Conservation (phyloP, 2,797 vertebrate genomes). For the Myotis daubentonii region DNA sequence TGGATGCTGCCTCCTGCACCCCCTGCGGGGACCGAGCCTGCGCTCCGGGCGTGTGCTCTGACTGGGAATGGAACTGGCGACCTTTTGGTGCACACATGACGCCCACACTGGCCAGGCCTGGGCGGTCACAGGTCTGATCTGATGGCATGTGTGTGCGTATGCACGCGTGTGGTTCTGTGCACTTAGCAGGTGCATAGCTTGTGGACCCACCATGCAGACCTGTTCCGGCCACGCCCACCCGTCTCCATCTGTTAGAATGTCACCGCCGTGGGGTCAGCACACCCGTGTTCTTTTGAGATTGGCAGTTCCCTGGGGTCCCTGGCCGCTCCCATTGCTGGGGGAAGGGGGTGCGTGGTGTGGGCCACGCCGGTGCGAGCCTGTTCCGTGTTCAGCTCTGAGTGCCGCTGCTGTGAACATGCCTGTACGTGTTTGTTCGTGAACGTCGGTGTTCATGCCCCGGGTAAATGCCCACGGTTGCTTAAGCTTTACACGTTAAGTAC, state of each 20-base stretch:
- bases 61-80: too few species aligned
- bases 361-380: neutral
- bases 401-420: neutral
- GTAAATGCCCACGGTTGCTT: neutral
- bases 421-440: neutral
- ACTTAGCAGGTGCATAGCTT: neutral
- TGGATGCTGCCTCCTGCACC: neutral
- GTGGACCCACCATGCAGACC: neutral
- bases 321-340: neutral
- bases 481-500: too few species aligned
- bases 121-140: neutral
- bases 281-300: neutral
- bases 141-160: too few species aligned
- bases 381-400: neutral
- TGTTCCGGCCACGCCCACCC: neutral
- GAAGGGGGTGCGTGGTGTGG: neutral
- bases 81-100: too few species aligned
- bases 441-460: neutral
- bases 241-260: too few species aligned
- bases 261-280: neutral
- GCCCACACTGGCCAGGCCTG: neutral
- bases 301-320: rapidly evolving
- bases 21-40: too few species aligned
- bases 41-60: too few species aligned
- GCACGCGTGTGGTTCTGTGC: rapidly evolving